A percentile compares a stretch with the other conserved stretches of the same genome.
Evolutionary conservation across 2,888 invertebrate species (phyloP).

Genomic region (Polia nebulosa): DNA sequence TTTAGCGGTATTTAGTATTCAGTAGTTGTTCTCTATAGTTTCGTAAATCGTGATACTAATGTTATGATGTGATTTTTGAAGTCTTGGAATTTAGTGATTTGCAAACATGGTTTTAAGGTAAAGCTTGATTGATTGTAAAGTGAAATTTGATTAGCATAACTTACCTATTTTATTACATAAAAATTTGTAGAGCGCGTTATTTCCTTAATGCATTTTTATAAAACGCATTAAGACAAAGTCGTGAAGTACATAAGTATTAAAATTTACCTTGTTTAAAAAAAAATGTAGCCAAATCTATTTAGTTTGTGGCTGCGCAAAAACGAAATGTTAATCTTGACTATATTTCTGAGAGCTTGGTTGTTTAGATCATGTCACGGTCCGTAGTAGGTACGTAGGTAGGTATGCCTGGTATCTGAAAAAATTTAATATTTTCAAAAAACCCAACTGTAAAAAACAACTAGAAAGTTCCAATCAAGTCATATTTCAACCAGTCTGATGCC

Average conservation of each 20-base stretch:
- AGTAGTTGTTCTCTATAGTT: slow-evolving; percentile 43
- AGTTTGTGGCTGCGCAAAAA: not conserved
- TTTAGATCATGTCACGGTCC: not conserved
- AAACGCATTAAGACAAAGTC: not conserved
- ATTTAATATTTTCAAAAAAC: no score
- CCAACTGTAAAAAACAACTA: no score
- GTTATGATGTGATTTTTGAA: slow-evolving; percentile 31
- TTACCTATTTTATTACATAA: no score
- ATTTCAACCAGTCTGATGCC: no score
- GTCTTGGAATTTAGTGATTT: slow-evolving; percentile 28
- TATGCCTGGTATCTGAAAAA: not conserved
- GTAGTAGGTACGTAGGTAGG: no score
- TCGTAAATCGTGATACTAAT: slow-evolving; percentile 25
- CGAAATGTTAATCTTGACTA: not conserved
- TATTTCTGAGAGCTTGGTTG: not conserved
- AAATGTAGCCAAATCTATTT: not conserved
- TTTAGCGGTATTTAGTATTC: slow-evolving; percentile 61
- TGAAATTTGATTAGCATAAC: not conserved
- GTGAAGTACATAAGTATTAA: no score
- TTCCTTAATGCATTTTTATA: not conserved
- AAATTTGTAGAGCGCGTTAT: not conserved
- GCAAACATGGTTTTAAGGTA: slow-evolving; percentile 54
- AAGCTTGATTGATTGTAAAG: slow-evolving; percentile 4
- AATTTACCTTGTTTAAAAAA: not conserved
- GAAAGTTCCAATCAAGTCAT: no score